phyloP scores from a whole-genome alignment of 1,140 invertebrate species.

The Apis mellifera region DNA sequence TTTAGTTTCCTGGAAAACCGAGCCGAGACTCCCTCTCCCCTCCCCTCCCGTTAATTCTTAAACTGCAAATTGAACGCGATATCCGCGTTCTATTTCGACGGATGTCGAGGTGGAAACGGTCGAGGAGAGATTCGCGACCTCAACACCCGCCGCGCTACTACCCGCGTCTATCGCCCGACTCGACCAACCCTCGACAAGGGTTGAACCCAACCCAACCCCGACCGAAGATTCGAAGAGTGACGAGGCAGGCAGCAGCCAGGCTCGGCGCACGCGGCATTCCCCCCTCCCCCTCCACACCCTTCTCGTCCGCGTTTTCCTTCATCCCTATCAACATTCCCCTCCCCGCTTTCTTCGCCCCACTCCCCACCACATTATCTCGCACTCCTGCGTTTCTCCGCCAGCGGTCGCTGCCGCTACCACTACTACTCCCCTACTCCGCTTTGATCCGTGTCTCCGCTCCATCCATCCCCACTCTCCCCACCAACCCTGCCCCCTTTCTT shows the following conservation, averaged over 20 bases:
- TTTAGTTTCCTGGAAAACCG: constrained; percentile 41
- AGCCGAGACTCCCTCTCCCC: neutral
- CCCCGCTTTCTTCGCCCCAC: neutral
- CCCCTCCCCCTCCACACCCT: constrained; percentile 21
- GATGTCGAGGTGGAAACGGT: constrained; percentile 57
- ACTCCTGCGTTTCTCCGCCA: constrained; percentile 13
- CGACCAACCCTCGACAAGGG: constrained; percentile 51
- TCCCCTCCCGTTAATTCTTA: constrained; percentile 55
- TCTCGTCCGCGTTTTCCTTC: constrained; percentile 1
- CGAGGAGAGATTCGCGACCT: constrained; percentile 66
- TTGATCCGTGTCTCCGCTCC: constrained; percentile 1
- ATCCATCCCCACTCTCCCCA: neutral
- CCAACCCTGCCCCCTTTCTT: neutral
- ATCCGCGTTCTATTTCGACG: constrained; percentile 63
- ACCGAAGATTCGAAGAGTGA: constrained; percentile 50
- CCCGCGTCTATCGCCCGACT: constrained; percentile 32
- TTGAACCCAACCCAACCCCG: constrained; percentile 57
- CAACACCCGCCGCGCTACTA: constrained; percentile 37
- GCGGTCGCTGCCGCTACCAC: constrained; percentile 8
- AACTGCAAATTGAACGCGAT: constrained; percentile 55
- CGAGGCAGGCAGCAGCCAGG: constrained; percentile 50
- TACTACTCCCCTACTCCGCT: constrained; percentile 22
- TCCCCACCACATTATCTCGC: constrained; percentile 47
- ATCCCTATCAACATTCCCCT: constrained; percentile 21
- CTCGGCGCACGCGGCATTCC: constrained; percentile 61